Base-by-base conservation (phyloP, 2,888 invertebrate genomes). In the Schrankia costaestrigalis region DNA sequence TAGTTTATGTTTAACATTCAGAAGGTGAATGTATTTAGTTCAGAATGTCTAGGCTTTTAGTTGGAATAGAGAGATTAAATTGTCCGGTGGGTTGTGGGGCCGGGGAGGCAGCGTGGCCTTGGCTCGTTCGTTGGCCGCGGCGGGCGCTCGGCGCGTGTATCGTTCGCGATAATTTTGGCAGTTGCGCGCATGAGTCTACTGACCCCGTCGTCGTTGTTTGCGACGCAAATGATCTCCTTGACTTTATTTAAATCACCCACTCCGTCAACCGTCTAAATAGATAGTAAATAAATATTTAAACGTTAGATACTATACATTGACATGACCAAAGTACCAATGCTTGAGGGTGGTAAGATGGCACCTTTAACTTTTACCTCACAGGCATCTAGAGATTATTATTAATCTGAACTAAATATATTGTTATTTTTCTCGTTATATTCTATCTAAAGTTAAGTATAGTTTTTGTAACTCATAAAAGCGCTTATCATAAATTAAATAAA, bases 171-270 rank as follows among this genome's bases (percentile, higher is more conserved):
- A 81, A 86, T 81, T 86, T 86, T 82, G 86, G 85, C 85, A 70
- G 73, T 78, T 75, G 75, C 70, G 71, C 69, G 71, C 60, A 56
- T 48, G 77, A 79, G 85, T 83, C 71, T 85, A 85, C 82, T 86
- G 86, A 86, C 86, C 86, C 85, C 86, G 74, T 63, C 55, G 41
- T 50, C 62, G 76, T 65, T 78, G 81, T 80, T 83, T 76, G 78
- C 82, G 79, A 81, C 83, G 77, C 79, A 75, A 82, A 79, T 80
- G 71, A 79, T 83, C 79, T 77, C 78, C 85, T 85, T 82, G 81
- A 81, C 81, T 86, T 83, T 84, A 86, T 86, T 86, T 78, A 85
- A 86, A 83, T 80, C 68, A 57, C 52, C 60, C 54, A 69, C 65
- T 64, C 63, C 42, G 56, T 54, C 63, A 66, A 64, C 59, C 55